Percentiles rank a stretch among this genome's conserved stretches.
phyloP scores from a whole-genome alignment of 1,140 invertebrate species.

The Trialeurodes vaporariorum region DNA sequence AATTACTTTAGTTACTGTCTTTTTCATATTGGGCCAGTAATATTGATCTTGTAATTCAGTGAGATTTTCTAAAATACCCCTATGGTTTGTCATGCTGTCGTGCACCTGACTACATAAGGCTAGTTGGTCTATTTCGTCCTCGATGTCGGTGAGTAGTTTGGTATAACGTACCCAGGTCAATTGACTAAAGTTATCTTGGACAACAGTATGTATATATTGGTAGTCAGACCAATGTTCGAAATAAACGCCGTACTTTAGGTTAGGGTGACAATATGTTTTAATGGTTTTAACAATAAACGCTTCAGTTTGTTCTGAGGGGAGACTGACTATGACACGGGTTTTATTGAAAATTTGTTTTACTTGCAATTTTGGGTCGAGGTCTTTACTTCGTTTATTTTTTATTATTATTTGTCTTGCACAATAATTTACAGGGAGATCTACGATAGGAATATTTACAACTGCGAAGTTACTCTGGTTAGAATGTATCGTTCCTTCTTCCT shows the following conservation, averaged over 20 bases:
- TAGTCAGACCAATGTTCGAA: neutral
- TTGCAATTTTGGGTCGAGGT: neutral
- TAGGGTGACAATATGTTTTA: neutral
- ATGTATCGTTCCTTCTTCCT: neutral
- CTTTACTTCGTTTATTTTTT: neutral
- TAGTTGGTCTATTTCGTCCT: neutral
- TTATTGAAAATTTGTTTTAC: neutral
- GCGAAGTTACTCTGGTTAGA: neutral
- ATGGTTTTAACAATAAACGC: neutral
- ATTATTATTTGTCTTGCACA: neutral
- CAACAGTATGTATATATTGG: neutral
- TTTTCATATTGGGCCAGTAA: neutral
- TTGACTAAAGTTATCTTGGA: neutral
- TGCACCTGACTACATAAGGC: neutral
- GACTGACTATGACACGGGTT: neutral
- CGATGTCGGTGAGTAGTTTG: neutral
- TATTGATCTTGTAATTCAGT: neutral
- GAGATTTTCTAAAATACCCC: neutral
- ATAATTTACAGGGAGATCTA: neutral
- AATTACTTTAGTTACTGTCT: neutral
- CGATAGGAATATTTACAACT: neutral
- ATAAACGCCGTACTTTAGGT: neutral
- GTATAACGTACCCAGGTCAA: neutral
- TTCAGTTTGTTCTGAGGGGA: neutral
- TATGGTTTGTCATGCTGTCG: neutral